Evolutionary conservation across 2,888 invertebrate genomes (phyloP).

Genomic region (Furcula furcula): DNA sequence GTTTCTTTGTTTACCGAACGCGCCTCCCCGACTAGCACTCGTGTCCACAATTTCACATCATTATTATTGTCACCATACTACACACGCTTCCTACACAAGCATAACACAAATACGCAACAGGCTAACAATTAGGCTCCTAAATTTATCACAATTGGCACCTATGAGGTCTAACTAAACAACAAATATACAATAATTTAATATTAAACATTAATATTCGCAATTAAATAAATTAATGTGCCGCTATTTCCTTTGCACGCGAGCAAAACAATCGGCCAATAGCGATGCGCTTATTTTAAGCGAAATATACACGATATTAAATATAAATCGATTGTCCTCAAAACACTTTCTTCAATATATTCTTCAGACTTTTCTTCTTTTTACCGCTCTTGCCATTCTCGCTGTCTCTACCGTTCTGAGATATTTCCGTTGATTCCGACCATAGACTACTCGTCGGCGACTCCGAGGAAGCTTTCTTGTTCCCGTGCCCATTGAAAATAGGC

Average conservation of each 20-base stretch:
- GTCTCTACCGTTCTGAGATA: slow-evolving; percentile 64
- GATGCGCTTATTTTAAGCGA: slow-evolving; percentile 38
- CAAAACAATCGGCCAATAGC: slow-evolving; percentile 3
- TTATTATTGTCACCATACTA: slow-evolving; percentile 42
- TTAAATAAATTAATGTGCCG: slow-evolving; percentile 69
- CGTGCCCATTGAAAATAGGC: slow-evolving; percentile 62
- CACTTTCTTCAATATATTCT: slow-evolving; percentile 90
- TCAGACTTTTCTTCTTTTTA: slow-evolving; percentile 86
- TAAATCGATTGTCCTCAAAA: slow-evolving; percentile 78
- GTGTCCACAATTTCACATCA: slow-evolving; percentile 37
- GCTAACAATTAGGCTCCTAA: slow-evolving; percentile 68
- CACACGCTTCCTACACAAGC: slow-evolving; percentile 38
- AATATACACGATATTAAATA: slow-evolving; percentile 30
- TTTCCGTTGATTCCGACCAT: slow-evolving; percentile 74
- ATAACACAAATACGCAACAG: slow-evolving; percentile 49
- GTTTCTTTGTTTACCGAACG: slow-evolving; percentile 60
- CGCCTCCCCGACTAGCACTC: slow-evolving; percentile 50
- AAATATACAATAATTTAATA: slow-evolving; percentile 59
- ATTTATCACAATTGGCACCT: slow-evolving; percentile 81
- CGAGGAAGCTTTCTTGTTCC: slow-evolving; percentile 59
- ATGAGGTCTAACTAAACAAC: slow-evolving; percentile 67
- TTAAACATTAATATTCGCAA: slow-evolving; percentile 60
- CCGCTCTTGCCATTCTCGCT: slow-evolving; percentile 47
- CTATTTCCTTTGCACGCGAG: slow-evolving; percentile 2
- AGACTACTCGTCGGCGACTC: slow-evolving; percentile 73